phyloP scores from a whole-genome alignment of 1,140 invertebrate genomes.

The Plodia interpunctella region DNA sequence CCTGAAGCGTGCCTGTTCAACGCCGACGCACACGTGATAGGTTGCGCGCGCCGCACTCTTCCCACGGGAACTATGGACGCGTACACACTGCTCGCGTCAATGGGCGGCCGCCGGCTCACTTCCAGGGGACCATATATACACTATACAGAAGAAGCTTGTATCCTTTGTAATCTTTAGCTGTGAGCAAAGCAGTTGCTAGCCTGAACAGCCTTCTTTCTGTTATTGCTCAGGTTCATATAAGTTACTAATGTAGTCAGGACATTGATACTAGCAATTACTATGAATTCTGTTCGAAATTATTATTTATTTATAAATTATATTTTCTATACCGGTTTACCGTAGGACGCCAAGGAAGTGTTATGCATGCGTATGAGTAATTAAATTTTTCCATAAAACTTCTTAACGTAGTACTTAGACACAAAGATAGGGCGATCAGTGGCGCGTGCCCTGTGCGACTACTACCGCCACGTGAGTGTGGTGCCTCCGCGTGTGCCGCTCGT shows the following conservation, averaged over 20 bases:
- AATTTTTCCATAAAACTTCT: not conserved
- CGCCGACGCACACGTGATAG: constrained; percentile 87
- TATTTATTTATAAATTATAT: no score
- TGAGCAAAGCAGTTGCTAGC: no score
- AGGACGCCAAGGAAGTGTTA: no score
- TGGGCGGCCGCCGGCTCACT: constrained; percentile 87
- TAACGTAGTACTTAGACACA: constrained; percentile 32
- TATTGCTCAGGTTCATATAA: no score
- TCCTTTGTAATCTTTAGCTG: constrained; percentile 79
- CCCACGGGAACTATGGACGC: constrained; percentile 84
- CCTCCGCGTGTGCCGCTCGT: constrained; percentile 40
- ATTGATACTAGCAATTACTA: no score
- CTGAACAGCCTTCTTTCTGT: no score
- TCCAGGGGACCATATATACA: constrained; percentile 82
- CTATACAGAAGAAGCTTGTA: constrained; percentile 95
- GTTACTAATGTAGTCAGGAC: no score
- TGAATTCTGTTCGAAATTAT: no score
- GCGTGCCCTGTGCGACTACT: constrained; percentile 65
- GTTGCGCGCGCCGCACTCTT: constrained; percentile 88
- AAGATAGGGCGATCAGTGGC: constrained; percentile 60
- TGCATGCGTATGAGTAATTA: no score
- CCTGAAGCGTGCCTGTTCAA: constrained; percentile 91
- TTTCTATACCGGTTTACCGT: no score
- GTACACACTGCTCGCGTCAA: constrained; percentile 91
- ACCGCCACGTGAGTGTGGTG: constrained; percentile 57